These are phyloP conservation scores for Plutella xylostella DNA, from an alignment of 2,888 invertebrate genomes.

Conservation along the genomic window DNA sequence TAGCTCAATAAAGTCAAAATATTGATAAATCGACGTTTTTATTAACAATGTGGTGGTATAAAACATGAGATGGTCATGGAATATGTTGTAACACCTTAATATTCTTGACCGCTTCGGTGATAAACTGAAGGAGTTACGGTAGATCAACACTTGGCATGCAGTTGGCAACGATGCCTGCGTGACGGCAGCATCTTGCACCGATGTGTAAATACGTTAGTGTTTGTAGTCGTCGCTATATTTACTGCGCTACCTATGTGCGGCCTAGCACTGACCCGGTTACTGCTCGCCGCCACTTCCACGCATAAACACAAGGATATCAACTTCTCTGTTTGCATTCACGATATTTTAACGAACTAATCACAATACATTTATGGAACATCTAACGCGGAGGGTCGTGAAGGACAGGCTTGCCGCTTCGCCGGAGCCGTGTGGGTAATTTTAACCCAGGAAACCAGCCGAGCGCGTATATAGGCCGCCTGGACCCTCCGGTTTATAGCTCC, in stretches of 20 bases:
- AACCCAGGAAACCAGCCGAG: conserved; percentile 60
- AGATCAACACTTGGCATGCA: neutral
- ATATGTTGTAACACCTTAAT: too few relatives aligned
- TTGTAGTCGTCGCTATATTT: conserved; percentile 33
- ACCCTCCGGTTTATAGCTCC: conserved; percentile 42
- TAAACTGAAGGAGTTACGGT: too few relatives aligned
- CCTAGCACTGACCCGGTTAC: conserved; percentile 68
- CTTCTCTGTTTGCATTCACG: conserved; percentile 6
- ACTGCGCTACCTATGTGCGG: conserved; percentile 57
- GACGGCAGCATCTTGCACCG: conserved; percentile 3
- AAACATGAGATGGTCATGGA: too few relatives aligned
- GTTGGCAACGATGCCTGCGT: neutral
- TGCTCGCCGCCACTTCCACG: conserved; percentile 27
- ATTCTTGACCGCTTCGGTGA: too few relatives aligned
- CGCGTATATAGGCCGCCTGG: conserved; percentile 60
- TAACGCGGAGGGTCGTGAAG: conserved; percentile 53
- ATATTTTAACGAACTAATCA: conserved; percentile 20
- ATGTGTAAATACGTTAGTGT: too few relatives aligned
- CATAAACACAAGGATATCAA: conserved; percentile 55
- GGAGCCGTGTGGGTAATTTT: conserved; percentile 53
- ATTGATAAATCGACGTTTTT: too few relatives aligned
- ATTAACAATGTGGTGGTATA: too few relatives aligned
- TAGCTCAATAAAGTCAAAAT: too few relatives aligned
- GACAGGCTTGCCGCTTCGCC: conserved; percentile 55
- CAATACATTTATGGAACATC: conserved; percentile 17